Percentiles rank a stretch among this genome's conserved stretches.
phyloP scores from a whole-genome alignment of 2,113 vertebrate genomes.

The Poeciliopsis occidentalis region DNA sequence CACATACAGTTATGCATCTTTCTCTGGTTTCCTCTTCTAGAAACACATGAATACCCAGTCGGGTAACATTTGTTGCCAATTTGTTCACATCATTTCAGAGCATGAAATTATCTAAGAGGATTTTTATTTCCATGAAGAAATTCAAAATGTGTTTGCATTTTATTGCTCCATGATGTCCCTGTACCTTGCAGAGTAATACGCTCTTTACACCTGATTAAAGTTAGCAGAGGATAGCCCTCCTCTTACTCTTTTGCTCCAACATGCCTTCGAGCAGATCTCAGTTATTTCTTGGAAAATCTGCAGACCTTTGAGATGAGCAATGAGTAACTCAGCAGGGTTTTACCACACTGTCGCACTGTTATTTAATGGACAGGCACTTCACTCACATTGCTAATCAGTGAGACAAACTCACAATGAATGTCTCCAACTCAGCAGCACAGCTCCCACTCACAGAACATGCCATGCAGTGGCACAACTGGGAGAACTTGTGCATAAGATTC shows the following conservation, averaged over 20 bases:
- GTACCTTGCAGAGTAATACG: conserved; percentile 38
- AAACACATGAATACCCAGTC: background rate
- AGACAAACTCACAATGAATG: conserved; percentile 45
- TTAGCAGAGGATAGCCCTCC: conserved; percentile 59
- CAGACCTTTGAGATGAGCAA: conserved; percentile 54
- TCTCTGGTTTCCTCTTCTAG: background rate
- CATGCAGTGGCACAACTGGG: conserved; percentile 38
- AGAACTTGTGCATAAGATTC: conserved; percentile 12
- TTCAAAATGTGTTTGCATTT: background rate
- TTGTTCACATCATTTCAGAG: conserved; percentile 18
- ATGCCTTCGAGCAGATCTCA: conserved; percentile 38
- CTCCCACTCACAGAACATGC: conserved; percentile 19
- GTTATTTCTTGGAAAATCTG: conserved; percentile 40
- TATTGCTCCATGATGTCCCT: conserved; percentile 18
- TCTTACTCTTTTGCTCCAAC: conserved; percentile 32
- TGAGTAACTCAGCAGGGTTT: conserved; percentile 43
- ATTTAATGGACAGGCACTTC: conserved; percentile 52
- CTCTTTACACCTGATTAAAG: conserved; percentile 61
- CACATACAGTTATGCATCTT: no score
- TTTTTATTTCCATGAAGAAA: no score
- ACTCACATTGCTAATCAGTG: conserved; percentile 50
- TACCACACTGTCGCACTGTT: conserved; percentile 19
- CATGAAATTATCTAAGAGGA: background rate
- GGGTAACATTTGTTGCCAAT: conserved; percentile 44
- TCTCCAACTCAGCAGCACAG: conserved; percentile 32